Conservation (phyloP, 2,797 vertebrate species). For the Columba guinea region DNA sequence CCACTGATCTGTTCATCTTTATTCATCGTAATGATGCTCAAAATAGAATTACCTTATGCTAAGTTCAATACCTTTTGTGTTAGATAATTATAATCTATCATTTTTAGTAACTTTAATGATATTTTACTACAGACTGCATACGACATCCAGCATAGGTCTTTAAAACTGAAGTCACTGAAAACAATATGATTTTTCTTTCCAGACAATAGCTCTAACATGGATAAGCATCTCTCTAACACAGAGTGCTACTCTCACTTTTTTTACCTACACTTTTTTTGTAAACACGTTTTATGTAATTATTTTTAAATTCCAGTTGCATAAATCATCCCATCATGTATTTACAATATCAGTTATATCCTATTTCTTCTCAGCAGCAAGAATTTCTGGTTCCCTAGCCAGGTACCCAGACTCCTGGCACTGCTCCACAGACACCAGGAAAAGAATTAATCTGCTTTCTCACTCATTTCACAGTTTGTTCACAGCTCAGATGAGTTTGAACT, state of each 20-base stretch:
- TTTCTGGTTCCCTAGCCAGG: neutral
- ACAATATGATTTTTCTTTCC: neutral
- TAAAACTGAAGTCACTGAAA: neutral
- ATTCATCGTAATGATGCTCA: neutral
- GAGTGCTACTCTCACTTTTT: neutral
- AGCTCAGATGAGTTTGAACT: slow-evolving; percentile 1
- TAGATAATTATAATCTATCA: slow-evolving; percentile 16
- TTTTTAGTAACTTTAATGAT: slow-evolving; percentile 29
- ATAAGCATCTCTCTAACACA: neutral
- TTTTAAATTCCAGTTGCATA: neutral
- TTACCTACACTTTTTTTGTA: neutral
- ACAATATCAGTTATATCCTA: neutral
- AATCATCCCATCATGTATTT: neutral
- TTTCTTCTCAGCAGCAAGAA: neutral
- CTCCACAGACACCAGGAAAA: neutral
- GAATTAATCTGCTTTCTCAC: neutral
- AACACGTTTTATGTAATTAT: neutral
- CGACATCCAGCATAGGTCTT: neutral
- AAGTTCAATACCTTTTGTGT: slow-evolving; percentile 31
- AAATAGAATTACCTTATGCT: slow-evolving; percentile 14
- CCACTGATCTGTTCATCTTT: slow-evolving; percentile 13
- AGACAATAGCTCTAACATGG: neutral
- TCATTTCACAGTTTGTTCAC: neutral
- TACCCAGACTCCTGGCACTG: neutral
- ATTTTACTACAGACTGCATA: neutral